phyloP scores from a whole-genome alignment of 2,797 vertebrate genomes.

The Tapirus indicus region DNA sequence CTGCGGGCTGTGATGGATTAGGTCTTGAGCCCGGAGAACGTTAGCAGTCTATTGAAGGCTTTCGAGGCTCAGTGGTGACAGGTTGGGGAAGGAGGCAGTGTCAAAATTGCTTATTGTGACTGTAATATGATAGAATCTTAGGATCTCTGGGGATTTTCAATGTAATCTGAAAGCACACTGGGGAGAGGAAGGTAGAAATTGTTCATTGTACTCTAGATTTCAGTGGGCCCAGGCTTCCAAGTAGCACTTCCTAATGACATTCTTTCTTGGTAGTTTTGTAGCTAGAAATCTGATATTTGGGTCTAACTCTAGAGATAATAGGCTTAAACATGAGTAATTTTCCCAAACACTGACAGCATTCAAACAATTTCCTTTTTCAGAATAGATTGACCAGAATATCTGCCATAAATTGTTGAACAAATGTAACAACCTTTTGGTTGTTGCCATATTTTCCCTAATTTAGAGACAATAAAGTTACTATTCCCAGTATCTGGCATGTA shows the following conservation, averaged over 20 bases:
- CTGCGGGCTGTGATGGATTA: not conserved
- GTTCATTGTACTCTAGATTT: not conserved
- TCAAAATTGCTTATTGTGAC: not conserved
- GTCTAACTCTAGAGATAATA: not conserved
- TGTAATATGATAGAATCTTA: not conserved
- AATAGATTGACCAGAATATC: not conserved
- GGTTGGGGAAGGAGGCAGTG: not conserved
- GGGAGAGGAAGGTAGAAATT: not conserved
- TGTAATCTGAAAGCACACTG: not conserved
- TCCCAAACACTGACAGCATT: not conserved
- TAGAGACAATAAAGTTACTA: not conserved
- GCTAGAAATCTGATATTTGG: not conserved
- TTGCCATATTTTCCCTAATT: not conserved
- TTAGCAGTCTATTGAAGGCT: not conserved
- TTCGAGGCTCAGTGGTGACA: not conserved
- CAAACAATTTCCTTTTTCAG: not conserved
- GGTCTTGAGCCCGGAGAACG: not conserved
- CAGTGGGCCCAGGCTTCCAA: not conserved
- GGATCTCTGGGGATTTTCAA: not conserved
- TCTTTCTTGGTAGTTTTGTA: not conserved
- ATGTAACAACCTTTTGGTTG: not conserved
- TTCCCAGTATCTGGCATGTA: not conserved
- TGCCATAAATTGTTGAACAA: not conserved
- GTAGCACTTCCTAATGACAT: not conserved
- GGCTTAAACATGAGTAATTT: not conserved